phyloP scores from a whole-genome alignment of 2,113 vertebrate genomes.

The Varanus komodoensis region DNA sequence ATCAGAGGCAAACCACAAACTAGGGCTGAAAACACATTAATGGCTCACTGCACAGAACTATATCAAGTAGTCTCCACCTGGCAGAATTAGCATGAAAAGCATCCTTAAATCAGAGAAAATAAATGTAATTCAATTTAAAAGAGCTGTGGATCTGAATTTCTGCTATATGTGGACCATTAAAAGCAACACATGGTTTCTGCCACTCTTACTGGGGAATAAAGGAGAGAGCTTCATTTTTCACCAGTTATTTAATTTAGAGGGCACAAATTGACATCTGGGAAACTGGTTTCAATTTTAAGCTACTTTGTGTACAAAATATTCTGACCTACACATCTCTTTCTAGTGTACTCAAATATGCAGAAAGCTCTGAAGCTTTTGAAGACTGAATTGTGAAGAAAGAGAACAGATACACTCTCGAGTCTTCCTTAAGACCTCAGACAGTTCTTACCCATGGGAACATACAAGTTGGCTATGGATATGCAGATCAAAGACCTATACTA shows the following conservation, averaged over 20 bases:
- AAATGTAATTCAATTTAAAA: not conserved
- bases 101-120: not conserved
- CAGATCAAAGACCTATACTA: slow-evolving; percentile 43
- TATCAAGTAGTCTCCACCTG: not conserved
- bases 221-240: not conserved
- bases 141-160: not conserved
- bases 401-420: slow-evolving; percentile 8
- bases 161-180: not conserved
- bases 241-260: not conserved
- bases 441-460: slow-evolving; percentile 43
- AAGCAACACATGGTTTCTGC: not conserved
- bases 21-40: not conserved
- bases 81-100: not conserved
- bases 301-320: slow-evolving; percentile 51
- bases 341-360: slow-evolving; percentile 83
- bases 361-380: slow-evolving; percentile 82
- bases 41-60: not conserved
- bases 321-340: slow-evolving; percentile 51
- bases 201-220: not conserved
- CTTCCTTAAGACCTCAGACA: not conserved
- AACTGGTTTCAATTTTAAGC: not conserved
- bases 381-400: slow-evolving; percentile 79
- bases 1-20: not conserved
- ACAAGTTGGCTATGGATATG: slow-evolving; percentile 44
- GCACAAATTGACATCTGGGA: not conserved